Evolutionary conservation across 2,888 invertebrate species (phyloP).

Genomic region (Machimus atricapillus): DNA sequence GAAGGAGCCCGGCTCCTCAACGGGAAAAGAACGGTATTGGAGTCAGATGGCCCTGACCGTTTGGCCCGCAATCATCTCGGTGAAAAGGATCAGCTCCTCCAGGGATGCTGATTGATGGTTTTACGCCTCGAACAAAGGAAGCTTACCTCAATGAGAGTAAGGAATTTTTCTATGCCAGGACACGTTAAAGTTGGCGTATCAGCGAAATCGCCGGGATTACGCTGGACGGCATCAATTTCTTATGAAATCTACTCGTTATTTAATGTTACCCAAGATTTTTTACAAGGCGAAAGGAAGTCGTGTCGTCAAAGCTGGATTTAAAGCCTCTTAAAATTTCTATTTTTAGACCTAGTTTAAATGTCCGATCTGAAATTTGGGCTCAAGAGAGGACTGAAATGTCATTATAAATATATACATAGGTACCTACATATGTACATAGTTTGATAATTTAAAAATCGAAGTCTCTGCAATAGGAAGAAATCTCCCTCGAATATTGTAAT

Average conservation of each 20-base stretch:
- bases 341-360: too few species aligned
- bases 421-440: too few species aligned
- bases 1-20: background rate
- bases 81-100: background rate
- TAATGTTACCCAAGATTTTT: background rate
- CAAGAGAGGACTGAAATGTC: too few species aligned
- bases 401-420: too few species aligned
- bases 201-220: background rate
- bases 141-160: background rate
- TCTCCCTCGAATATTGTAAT: too few species aligned
- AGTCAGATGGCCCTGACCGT: background rate
- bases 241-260: background rate
- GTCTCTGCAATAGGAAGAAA: too few species aligned
- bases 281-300: too few species aligned
- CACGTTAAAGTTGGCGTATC: background rate
- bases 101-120: constrained; percentile 21
- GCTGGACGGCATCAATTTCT: background rate
- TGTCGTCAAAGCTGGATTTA: too few species aligned
- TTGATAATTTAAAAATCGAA: too few species aligned
- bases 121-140: background rate
- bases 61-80: background rate
- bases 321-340: too few species aligned
- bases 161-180: background rate
- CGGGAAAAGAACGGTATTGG: background rate
- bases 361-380: too few species aligned